These are phyloP conservation scores for Spea multiplicata DNA, from an alignment of 2,113 vertebrate genomes.

Conservation along the genomic window DNA sequence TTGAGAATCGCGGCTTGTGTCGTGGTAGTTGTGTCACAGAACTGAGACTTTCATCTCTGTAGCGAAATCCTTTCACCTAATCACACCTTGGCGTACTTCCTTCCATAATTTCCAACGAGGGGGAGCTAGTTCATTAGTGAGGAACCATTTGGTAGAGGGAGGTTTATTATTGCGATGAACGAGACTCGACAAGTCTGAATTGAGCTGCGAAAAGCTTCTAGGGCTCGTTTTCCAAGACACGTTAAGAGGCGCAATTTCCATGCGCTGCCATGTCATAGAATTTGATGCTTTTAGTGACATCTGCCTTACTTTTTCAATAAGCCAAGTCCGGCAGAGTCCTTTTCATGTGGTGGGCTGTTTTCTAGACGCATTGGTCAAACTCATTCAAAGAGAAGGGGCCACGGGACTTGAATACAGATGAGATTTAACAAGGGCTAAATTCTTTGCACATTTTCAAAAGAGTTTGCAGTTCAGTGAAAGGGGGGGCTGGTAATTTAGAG, in stretches of 20 bases:
- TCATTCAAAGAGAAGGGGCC: conserved; percentile 13
- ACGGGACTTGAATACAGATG: conserved; percentile 36
- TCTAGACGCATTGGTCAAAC: conserved; percentile 35
- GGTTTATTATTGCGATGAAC: not conserved
- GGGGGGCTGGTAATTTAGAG: not conserved
- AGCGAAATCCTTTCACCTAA: too few relatives aligned
- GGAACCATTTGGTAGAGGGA: not conserved
- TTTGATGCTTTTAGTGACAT: conserved; percentile 9
- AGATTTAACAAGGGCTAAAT: conserved; percentile 40
- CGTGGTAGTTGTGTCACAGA: too few relatives aligned
- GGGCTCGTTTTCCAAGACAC: not conserved
- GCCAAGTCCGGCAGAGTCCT: not conserved
- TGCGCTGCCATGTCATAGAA: not conserved
- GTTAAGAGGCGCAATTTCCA: not conserved
- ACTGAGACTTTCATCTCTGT: too few relatives aligned
- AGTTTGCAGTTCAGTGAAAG: conserved; percentile 3
- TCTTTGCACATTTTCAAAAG: conserved; percentile 35
- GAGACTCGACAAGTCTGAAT: not conserved
- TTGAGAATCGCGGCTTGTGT: too few relatives aligned
- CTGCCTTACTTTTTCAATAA: conserved; percentile 23
- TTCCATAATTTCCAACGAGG: too few relatives aligned
- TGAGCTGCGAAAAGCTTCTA: not conserved
- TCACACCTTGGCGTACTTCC: too few relatives aligned
- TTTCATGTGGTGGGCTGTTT: conserved; percentile 25
- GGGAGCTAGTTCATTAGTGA: too few relatives aligned